phyloP scores from a whole-genome alignment of 2,888 invertebrate genomes.

The Aproaerema taeniolella region DNA sequence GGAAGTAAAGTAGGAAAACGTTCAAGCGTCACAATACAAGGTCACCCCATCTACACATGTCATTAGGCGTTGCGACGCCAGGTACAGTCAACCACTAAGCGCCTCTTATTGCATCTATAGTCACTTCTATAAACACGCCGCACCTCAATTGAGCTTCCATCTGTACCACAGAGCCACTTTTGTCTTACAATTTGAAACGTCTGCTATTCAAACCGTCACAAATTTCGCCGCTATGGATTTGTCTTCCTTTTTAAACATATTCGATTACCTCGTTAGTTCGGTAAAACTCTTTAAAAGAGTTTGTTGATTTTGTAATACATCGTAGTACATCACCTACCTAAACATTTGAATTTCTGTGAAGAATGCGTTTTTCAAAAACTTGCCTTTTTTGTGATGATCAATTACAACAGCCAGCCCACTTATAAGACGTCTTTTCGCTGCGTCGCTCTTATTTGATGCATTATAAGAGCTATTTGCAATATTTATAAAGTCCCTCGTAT shows the following conservation, averaged over 20 bases:
- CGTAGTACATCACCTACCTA: no score
- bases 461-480: conserved; percentile 46
- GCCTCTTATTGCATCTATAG: no score
- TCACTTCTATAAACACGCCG: no score
- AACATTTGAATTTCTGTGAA: no score
- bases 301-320: no score
- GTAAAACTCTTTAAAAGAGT: no score
- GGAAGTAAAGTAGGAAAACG: conserved; percentile 74
- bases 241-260: no score
- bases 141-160: no score
- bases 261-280: no score
- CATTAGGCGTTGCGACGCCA: conserved; percentile 41
- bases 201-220: no score
- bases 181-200: conserved; percentile 54
- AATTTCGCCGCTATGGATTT: no score
- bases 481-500: conserved; percentile 44
- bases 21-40: conserved; percentile 62
- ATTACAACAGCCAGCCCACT: conserved; percentile 59
- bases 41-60: conserved; percentile 48
- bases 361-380: no score
- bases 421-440: conserved; percentile 38
- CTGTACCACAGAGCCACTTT: conserved; percentile 32
- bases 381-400: conserved; percentile 46
- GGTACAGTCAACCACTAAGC: not conserved
- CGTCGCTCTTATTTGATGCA: conserved; percentile 37